phyloP scores from a whole-genome alignment of 2,888 invertebrate species.

The Brachypalpus laphriformis region DNA sequence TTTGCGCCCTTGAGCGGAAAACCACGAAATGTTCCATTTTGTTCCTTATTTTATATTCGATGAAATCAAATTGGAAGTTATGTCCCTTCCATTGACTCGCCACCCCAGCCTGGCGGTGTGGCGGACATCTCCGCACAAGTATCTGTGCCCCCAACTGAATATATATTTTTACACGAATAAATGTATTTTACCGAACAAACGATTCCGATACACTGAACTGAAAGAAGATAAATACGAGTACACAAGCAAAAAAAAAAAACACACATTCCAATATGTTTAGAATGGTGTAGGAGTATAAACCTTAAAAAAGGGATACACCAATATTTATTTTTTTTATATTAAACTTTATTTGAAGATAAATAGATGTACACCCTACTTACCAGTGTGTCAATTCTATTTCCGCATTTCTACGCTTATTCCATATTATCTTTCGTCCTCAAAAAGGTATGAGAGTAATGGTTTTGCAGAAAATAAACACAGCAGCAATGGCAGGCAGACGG shows the following conservation, averaged over 20 bases:
- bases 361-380: slow-evolving; percentile 60
- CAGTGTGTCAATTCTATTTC: slow-evolving; percentile 70
- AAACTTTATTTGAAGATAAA: slow-evolving; percentile 66
- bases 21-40: slow-evolving; percentile 70
- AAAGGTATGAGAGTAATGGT: slow-evolving; percentile 47
- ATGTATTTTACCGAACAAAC: slow-evolving; percentile 52
- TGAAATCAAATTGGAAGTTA: slow-evolving; percentile 73
- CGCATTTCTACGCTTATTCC: slow-evolving; percentile 62
- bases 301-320: slow-evolving; percentile 55
- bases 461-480: slow-evolving; percentile 56
- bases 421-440: slow-evolving; percentile 51
- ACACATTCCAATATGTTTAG: slow-evolving; percentile 22
- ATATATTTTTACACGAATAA: slow-evolving; percentile 51
- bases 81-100: slow-evolving; percentile 69
- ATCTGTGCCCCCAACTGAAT: slow-evolving; percentile 42
- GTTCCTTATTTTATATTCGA: slow-evolving; percentile 69
- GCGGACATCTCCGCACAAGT: slow-evolving; percentile 45
- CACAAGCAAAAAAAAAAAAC: background rate
- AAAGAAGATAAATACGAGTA: slow-evolving; percentile 39
- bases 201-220: slow-evolving; percentile 52
- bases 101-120: background rate
- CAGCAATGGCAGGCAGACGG: slow-evolving; percentile 2
- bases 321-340: slow-evolving; percentile 31
- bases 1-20: slow-evolving; percentile 70
- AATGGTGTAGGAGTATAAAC: background rate